Conservation (phyloP, 1,140 invertebrate species). For the Halictus rubicundus region DNA sequence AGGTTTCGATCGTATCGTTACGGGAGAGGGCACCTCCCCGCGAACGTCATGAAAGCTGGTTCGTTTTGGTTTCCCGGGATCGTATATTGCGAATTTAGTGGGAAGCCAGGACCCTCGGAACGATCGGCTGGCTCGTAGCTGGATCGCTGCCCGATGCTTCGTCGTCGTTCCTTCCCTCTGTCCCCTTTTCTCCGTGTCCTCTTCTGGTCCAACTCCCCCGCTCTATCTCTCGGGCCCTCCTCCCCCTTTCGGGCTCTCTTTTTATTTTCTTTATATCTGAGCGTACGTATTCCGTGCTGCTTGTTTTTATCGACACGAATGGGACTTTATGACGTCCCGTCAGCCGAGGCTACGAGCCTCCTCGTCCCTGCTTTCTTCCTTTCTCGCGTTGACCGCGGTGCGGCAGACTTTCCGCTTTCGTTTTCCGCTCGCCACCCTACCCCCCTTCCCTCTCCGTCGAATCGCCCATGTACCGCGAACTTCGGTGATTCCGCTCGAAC, state of each 20-base stretch:
- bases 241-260: constrained; percentile 7
- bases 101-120: constrained; percentile 65
- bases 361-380: constrained; percentile 1
- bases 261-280: constrained; percentile 33
- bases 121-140: constrained; percentile 65
- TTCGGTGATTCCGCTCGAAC: constrained; percentile 30
- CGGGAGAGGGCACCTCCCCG: constrained; percentile 47
- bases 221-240: constrained; percentile 30
- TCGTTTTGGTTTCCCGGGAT: constrained; percentile 68
- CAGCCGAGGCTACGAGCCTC: constrained; percentile 38
- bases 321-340: constrained; percentile 68
- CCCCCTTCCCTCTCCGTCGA: background rate
- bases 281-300: constrained; percentile 61
- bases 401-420: background rate
- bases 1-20: constrained; percentile 66
- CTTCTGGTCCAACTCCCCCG: background rate
- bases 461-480: constrained; percentile 3
- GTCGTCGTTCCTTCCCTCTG: constrained; percentile 13
- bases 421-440: constrained; percentile 22
- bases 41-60: constrained; percentile 64
- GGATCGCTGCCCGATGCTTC: constrained; percentile 59
- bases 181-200: background rate
- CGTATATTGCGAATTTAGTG: constrained; percentile 70
- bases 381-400: background rate
- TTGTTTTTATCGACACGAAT: constrained; percentile 70